Evolutionary conservation across 2,888 invertebrate genomes (phyloP).

Genomic region (Drosophila greeni): DNA sequence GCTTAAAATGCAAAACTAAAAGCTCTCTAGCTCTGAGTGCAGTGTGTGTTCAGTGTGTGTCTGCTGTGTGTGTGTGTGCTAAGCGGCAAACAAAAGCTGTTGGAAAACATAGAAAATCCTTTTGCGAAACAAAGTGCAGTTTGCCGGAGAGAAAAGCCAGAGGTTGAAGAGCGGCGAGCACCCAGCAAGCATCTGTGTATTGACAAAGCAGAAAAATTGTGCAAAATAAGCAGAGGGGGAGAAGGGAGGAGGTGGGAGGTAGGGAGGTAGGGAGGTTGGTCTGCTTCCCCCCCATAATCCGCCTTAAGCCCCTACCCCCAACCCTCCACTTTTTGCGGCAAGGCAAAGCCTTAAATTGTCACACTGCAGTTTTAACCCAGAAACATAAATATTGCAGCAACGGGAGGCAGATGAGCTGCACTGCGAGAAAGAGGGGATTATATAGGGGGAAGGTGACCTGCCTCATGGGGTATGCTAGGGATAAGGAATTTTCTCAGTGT

Average conservation of each 20-base stretch:
- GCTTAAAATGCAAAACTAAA: slow-evolving; percentile 70
- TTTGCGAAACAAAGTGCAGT: slow-evolving; percentile 67
- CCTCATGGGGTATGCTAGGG: not conserved
- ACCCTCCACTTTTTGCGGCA: slow-evolving; percentile 6
- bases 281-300: not conserved
- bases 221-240: slow-evolving; percentile 33
- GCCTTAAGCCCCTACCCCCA: not conserved
- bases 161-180: slow-evolving; percentile 10
- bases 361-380: slow-evolving; percentile 63
- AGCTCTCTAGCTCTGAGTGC: slow-evolving; percentile 45
- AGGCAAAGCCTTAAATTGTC: slow-evolving; percentile 50
- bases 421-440: not conserved
- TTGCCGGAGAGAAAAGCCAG: slow-evolving; percentile 13
- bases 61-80: slow-evolving; percentile 33
- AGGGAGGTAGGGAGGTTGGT: too few species aligned
- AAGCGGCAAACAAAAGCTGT: slow-evolving; percentile 67
- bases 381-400: slow-evolving; percentile 68
- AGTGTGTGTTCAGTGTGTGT: slow-evolving; percentile 14
- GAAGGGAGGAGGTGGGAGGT: too few species aligned
- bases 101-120: slow-evolving; percentile 70
- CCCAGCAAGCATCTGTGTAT: slow-evolving; percentile 38
- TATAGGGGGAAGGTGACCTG: not conserved
- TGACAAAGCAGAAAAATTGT: slow-evolving; percentile 55
- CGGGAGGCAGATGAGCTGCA: not conserved
- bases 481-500: not conserved